Evolutionary conservation across 2,888 invertebrate species (phyloP).

Genomic region (Cerceris ruficornis): DNA sequence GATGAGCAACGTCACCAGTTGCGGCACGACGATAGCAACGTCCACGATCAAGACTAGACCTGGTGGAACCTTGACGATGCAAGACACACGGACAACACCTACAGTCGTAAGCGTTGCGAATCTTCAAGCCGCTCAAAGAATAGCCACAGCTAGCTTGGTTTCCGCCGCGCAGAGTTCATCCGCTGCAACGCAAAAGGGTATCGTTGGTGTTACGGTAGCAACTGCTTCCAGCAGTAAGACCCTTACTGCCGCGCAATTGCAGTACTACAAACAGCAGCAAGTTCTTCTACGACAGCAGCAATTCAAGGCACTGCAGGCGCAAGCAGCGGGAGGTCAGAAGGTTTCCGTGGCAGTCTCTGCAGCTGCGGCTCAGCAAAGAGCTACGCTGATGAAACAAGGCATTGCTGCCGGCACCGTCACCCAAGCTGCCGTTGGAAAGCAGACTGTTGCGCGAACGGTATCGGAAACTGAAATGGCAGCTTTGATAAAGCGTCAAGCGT

Average conservation of each 20-base stretch:
- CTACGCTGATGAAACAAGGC: conserved; percentile 76
- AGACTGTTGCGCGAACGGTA: conserved; percentile 82
- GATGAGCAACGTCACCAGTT: conserved; percentile 64
- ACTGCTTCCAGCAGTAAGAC: conserved; percentile 82
- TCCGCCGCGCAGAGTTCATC: conserved; percentile 73
- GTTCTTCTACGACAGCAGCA: conserved; percentile 80
- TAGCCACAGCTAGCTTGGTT: conserved; percentile 75
- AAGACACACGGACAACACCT: conserved; percentile 75
- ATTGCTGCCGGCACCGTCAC: conserved; percentile 58
- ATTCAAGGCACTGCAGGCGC: conserved; percentile 76
- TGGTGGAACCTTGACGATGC: conserved; percentile 68
- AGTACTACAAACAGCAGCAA: conserved; percentile 86
- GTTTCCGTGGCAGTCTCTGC: conserved; percentile 79
- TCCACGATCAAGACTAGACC: conserved; percentile 73
- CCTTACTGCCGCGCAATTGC: conserved; percentile 84
- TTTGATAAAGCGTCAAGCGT: conserved; percentile 83
- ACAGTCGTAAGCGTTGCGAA: conserved; percentile 80
- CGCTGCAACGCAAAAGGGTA: conserved; percentile 73
- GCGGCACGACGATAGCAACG: conserved; percentile 58
- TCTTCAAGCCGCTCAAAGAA: conserved; percentile 79
- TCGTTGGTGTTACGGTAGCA: conserved; percentile 82
- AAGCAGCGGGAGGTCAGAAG: conserved; percentile 77
- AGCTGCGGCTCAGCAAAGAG: conserved; percentile 75
- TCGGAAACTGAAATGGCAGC: conserved; percentile 85
- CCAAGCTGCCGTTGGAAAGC: conserved; percentile 77